phyloP scores from a whole-genome alignment of 2,797 vertebrate species.

The Sebastes itinus region DNA sequence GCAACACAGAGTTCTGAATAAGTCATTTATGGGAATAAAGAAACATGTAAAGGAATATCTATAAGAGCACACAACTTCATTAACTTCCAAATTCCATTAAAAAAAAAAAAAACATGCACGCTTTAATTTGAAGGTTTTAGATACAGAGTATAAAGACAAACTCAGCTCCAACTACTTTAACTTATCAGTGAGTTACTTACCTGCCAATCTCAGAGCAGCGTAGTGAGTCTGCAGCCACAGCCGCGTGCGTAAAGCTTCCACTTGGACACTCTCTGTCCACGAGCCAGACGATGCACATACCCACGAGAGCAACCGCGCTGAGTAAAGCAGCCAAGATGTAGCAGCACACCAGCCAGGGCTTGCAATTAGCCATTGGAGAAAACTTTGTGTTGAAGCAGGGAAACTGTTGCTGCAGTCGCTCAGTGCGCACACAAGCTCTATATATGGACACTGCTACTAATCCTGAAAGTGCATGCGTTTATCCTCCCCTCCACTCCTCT shows the following conservation, averaged over 20 bases:
- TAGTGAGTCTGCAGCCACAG: slow-evolving; percentile 78
- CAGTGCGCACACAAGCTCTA: neutral
- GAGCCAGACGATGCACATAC: slow-evolving; percentile 38
- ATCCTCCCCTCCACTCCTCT: neutral
- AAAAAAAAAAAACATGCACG: neutral
- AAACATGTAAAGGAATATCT: neutral
- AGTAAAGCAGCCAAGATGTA: slow-evolving; percentile 26
- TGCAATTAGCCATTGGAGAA: slow-evolving; percentile 62
- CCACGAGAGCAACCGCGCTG: slow-evolving; percentile 29
- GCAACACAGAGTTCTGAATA: neutral
- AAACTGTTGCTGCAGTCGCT: neutral
- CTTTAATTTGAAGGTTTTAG: neutral
- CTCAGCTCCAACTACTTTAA: too few relatives aligned
- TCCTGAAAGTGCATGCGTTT: neutral
- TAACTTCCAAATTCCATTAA: neutral
- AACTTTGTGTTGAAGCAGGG: neutral
- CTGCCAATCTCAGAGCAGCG: slow-evolving; percentile 78
- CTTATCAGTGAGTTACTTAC: slow-evolving; percentile 47
- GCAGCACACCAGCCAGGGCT: slow-evolving; percentile 53
- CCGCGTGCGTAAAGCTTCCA: slow-evolving; percentile 64
- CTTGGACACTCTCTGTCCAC: slow-evolving; percentile 33
- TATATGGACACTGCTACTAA: neutral
- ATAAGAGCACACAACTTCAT: neutral
- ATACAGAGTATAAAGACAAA: too few relatives aligned
- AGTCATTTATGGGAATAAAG: neutral